These are phyloP conservation scores for Desoria tigrina DNA, from an alignment of 2,888 invertebrate species.

Conservation along the genomic window DNA sequence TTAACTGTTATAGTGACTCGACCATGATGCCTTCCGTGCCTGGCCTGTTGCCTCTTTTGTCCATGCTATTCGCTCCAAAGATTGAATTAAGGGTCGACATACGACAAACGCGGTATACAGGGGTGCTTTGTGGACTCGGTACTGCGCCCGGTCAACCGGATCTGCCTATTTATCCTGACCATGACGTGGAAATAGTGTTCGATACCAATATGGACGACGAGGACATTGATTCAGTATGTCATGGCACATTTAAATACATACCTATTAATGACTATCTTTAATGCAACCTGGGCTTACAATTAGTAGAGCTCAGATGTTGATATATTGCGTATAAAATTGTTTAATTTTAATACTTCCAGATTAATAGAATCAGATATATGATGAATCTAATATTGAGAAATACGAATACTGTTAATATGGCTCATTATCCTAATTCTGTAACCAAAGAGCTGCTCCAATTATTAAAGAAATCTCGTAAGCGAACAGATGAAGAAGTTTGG, in stretches of 20 bases:
- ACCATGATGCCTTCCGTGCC: slow-evolving; percentile 88
- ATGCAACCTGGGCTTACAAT: no score
- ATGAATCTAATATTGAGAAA: slow-evolving; percentile 68
- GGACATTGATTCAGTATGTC: no score
- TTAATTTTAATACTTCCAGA: slow-evolving; percentile 60
- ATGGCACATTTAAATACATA: slow-evolving; percentile 53
- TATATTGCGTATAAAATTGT: no score
- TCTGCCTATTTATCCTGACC: slow-evolving; percentile 70
- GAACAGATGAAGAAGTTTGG: slow-evolving; percentile 43
- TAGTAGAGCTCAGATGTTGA: no score
- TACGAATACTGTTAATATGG: slow-evolving; percentile 47
- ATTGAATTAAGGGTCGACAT: slow-evolving; percentile 63
- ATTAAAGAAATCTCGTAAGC: slow-evolving; percentile 30
- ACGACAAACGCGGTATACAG: slow-evolving; percentile 65
- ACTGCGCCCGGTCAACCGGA: slow-evolving; percentile 58
- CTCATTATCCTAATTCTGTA: slow-evolving; percentile 36
- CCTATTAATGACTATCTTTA: slow-evolving; percentile 29
- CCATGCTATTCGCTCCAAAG: slow-evolving; percentile 77
- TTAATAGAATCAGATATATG: slow-evolving; percentile 72
- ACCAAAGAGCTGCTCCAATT: slow-evolving; percentile 33
- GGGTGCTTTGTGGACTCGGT: slow-evolving; percentile 82
- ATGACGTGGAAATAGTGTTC: slow-evolving; percentile 78
- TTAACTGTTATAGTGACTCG: slow-evolving; percentile 62
- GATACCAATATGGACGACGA: slow-evolving; percentile 71
- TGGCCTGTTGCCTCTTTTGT: slow-evolving; percentile 75